Evolutionary conservation across 2,113 vertebrate species (phyloP).

Genomic region (Poeciliopsis turrubarensis): DNA sequence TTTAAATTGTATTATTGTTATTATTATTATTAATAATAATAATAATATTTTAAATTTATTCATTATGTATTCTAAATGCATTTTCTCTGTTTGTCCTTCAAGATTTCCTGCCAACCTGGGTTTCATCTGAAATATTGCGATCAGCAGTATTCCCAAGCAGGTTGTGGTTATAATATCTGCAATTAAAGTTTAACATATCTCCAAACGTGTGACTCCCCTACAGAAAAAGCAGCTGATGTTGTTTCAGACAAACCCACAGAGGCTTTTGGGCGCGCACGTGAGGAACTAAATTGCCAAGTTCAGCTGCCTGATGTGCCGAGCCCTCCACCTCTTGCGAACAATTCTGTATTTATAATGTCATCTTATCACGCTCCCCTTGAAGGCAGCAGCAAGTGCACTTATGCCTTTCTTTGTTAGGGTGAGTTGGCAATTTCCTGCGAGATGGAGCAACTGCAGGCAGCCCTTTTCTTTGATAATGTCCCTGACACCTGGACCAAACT

Average conservation of each 20-base stretch:
- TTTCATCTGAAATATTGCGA: conserved; percentile 11
- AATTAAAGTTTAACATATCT: conserved; percentile 22
- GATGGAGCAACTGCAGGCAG: conserved; percentile 93
- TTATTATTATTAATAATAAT: conserved; percentile 11
- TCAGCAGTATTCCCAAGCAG: background rate
- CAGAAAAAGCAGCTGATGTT: conserved; percentile 36
- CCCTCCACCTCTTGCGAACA: conserved; percentile 67
- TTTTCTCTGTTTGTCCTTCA: background rate
- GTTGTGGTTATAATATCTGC: conserved; percentile 13
- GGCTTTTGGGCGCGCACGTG: conserved; percentile 32
- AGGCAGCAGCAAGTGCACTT: conserved; percentile 92
- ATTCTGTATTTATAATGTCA: conserved; percentile 91
- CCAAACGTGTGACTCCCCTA: background rate
- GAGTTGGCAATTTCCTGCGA: conserved; percentile 97
- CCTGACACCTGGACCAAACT: conserved; percentile 90
- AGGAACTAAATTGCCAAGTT: conserved; percentile 68
- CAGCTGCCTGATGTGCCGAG: conserved; percentile 78
- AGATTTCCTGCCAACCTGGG: background rate
- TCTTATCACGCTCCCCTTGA: conserved; percentile 91
- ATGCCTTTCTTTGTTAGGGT: conserved; percentile 98
- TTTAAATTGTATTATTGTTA: conserved; percentile 9
- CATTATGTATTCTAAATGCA: background rate
- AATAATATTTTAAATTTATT: conserved; percentile 2
- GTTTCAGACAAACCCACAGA: conserved; percentile 47
- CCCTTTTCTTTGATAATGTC: conserved; percentile 93